Conservation (phyloP, 2,797 vertebrate genomes). For the Lerista edwardsae region DNA sequence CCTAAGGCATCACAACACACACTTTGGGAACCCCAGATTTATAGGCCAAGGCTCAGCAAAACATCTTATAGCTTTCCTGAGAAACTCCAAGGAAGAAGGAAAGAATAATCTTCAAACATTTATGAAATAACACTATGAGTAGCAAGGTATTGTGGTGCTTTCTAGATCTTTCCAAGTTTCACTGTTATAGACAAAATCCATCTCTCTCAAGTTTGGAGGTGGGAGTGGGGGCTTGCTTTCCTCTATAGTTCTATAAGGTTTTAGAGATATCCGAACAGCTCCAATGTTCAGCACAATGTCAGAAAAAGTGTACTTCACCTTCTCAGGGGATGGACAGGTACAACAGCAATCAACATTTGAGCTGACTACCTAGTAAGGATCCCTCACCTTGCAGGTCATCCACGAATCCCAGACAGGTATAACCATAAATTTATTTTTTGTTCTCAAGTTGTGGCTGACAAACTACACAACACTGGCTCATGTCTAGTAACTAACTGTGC, state of each 20-base stretch:
- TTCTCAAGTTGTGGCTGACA: no score
- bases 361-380: background rate
- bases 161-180: background rate
- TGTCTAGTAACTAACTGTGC: background rate
- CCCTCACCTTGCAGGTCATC: no score
- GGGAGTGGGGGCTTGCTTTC: no score
- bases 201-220: background rate
- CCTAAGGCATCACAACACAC: no score
- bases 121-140: no score
- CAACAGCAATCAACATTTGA: background rate
- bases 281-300: background rate
- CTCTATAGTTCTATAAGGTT: no score
- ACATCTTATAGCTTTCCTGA: background rate
- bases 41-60: background rate
- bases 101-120: no score
- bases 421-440: no score
- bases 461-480: no score
- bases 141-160: background rate
- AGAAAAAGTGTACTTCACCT: background rate
- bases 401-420: no score
- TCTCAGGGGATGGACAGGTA: background rate
- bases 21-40: no score
- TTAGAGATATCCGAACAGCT: background rate
- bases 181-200: background rate
- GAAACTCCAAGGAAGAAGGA: no score